Conservation (phyloP, 2,113 vertebrate species). For the Tychaedon coryphoeus region DNA sequence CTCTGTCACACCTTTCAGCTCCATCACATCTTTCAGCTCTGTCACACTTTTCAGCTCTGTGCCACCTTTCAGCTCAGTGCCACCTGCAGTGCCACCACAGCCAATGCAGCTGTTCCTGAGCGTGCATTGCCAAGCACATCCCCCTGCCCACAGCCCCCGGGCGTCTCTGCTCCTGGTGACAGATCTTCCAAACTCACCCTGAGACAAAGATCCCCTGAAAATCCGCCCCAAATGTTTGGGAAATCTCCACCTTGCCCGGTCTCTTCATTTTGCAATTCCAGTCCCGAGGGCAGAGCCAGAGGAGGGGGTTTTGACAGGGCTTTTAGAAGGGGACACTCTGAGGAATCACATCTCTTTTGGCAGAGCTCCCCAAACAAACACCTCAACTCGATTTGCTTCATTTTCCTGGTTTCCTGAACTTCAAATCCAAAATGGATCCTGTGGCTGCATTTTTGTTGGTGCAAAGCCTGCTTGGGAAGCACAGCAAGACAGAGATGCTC, state of each 20-base stretch:
- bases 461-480: background rate
- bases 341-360: background rate
- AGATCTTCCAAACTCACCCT: background rate
- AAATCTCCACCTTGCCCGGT: background rate
- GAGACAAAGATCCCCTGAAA: background rate
- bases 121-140: fast-evolving
- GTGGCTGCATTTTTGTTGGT: background rate
- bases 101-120: background rate
- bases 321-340: background rate
- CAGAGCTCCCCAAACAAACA: background rate
- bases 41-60: no score
- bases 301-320: background rate
- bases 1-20: background rate
- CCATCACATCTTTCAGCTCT: no score
- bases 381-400: background rate
- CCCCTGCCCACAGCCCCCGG: background rate
- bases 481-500: background rate
- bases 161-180: background rate
- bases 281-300: background rate
- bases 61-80: background rate
- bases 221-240: background rate
- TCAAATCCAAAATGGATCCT: background rate
- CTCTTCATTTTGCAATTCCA: background rate
- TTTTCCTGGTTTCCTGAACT: background rate
- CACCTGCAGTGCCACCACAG: background rate